phyloP scores from a whole-genome alignment of 2,797 vertebrate species.

The Manis javanica region DNA sequence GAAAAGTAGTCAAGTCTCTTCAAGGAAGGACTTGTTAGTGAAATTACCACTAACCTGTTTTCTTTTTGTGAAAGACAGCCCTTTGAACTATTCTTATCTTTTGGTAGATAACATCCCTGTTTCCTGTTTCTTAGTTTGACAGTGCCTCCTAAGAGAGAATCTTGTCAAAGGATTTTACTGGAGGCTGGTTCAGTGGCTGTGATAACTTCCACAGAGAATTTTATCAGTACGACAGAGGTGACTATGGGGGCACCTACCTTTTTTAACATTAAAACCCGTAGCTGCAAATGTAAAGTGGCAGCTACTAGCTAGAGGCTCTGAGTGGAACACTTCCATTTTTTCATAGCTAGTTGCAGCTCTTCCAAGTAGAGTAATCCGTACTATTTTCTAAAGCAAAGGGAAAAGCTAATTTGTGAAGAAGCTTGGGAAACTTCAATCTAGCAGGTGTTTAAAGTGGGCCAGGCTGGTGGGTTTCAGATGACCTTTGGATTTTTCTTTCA shows the following conservation, averaged over 20 bases:
- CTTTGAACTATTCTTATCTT: background rate
- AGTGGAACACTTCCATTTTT: background rate
- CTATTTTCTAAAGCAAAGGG: background rate
- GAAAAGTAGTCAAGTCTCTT: background rate
- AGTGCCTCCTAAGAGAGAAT: background rate
- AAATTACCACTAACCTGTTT: background rate
- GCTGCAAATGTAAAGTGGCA: background rate
- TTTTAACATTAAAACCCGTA: background rate
- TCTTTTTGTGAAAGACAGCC: conserved; percentile 6
- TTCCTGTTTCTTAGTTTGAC: conserved; percentile 43
- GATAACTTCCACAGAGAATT: background rate
- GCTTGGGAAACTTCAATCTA: background rate
- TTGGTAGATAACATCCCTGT: background rate
- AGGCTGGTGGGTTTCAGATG: background rate
- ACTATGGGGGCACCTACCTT: background rate
- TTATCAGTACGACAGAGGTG: background rate
- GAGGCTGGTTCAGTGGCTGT: background rate
- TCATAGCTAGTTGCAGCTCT: background rate
- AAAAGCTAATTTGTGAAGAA: background rate
- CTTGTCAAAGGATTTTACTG: background rate
- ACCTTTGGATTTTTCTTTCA: background rate
- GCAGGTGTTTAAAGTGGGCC: background rate
- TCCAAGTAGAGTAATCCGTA: background rate
- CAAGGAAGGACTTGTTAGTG: background rate
- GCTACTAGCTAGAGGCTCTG: background rate